Evolutionary conservation across 2,113 vertebrate species (phyloP), one percentile per base, ranked within the genome.

Genomic region (Calidris pugnax): DNA sequence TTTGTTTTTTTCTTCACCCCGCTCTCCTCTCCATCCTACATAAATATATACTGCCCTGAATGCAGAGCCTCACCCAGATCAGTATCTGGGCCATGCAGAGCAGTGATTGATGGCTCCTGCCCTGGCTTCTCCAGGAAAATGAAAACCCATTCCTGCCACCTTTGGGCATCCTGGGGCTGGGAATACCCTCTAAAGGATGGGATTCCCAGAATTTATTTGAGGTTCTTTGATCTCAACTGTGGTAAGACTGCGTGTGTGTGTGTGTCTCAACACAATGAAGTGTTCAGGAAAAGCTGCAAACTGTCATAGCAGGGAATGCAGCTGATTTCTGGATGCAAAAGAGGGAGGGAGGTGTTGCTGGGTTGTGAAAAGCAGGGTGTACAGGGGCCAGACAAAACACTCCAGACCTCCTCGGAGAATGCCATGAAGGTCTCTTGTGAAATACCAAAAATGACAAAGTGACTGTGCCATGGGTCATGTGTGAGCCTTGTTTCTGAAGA

Each of bases 1-100:
- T 21, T 0, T 71, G 15, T 67, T 56, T 30, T 30, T 27, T 51
- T 7, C 7, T 51, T 14, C 5, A n/a, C 13, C 15, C 17, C 30
- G 8, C 4, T 56, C 14, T 87, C 35, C 12, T 67, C 13, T 87
- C 43, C 14, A 12, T 77, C 3, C 0, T 23, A 7, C 1, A 0
- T 43, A 28, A 51, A 13, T 51, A 10, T 85, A 9, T 83, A 39
- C 48, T 95, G 63, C 26, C 30, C 30, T 67, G 35, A 87, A 39
- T 79, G 60, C 33, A 69, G 62, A 85, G 16, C 78, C 43, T 82
- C 48, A 23, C 43, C 47, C 33, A 22, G 39, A 50, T 74, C 30
- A 27, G 32, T 79, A 22, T 72, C 56, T 81, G 22, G 73, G 26
- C 50, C 15, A 13, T 1, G 6, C 12, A 59, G n/a, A 71, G 12